A percentile compares a stretch with the other conserved stretches of the same genome.
Conservation (phyloP, 1,140 invertebrate species). For the Temnothorax longispinosus region DNA sequence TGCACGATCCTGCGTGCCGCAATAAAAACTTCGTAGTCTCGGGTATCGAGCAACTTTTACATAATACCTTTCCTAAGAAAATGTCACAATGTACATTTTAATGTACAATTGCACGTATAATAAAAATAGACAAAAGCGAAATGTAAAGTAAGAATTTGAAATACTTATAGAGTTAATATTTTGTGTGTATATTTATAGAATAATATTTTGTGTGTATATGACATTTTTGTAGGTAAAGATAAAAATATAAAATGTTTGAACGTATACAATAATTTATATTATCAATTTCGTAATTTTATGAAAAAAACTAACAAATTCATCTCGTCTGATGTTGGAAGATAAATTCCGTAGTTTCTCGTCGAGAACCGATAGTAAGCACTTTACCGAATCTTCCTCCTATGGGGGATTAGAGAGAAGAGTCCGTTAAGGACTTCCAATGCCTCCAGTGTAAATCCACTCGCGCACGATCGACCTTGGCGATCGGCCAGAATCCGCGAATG, state of each 20-base stretch:
- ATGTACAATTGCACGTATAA: neutral
- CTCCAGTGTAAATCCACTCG: conserved; percentile 58
- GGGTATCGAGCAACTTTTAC: conserved; percentile 3
- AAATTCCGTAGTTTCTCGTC: conserved; percentile 3
- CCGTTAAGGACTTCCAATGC: conserved; percentile 40
- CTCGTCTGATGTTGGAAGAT: neutral
- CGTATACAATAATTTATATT: neutral
- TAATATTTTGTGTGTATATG: neutral
- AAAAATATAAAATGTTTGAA: neutral
- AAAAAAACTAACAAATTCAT: neutral
- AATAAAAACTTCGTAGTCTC: conserved; percentile 11
- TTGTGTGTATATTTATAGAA: no score
- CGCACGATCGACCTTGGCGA: conserved; percentile 61
- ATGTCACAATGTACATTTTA: neutral
- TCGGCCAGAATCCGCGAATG: conserved; percentile 62
- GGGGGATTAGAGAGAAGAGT: conserved; percentile 60
- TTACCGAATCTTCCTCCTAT: conserved; percentile 39
- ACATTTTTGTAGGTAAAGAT: neutral
- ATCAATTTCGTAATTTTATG: neutral
- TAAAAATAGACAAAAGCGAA: neutral
- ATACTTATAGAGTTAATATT: neutral
- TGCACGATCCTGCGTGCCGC: conserved; percentile 22
- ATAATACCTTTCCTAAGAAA: conserved; percentile 24
- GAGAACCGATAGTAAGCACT: conserved; percentile 43
- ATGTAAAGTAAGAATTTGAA: neutral